Percentiles rank a stretch among this genome's conserved stretches.
phyloP scores from a whole-genome alignment of 2,797 vertebrate genomes.

The Enteromius unitaeniatus region DNA sequence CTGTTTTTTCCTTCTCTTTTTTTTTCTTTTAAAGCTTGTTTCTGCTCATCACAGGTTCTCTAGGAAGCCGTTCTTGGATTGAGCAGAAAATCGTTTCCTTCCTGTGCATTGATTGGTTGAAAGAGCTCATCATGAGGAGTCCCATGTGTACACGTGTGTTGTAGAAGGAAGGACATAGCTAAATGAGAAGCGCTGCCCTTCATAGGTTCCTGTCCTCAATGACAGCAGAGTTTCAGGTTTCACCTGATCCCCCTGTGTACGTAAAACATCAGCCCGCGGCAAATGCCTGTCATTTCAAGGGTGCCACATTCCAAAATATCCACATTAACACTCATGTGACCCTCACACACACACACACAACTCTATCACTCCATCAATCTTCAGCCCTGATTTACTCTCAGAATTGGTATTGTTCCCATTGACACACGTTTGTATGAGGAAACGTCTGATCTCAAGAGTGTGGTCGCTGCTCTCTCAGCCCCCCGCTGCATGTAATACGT shows the following conservation, averaged over 20 bases:
- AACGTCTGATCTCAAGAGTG: conserved; percentile 1
- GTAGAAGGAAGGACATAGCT: conserved; percentile 17
- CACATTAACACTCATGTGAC: conserved; percentile 10
- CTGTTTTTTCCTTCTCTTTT: conserved; percentile 60
- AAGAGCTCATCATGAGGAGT: conserved; percentile 42
- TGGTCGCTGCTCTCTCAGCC: not conserved
- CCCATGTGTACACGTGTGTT: conserved; percentile 43
- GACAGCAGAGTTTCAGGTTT: not conserved
- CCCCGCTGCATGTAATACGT: not conserved
- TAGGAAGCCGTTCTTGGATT: conserved; percentile 30
- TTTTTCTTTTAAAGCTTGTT: conserved; percentile 32
- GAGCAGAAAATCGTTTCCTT: conserved; percentile 25
- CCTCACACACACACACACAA: conserved; percentile 24
- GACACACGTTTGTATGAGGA: not conserved
- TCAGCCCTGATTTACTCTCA: conserved; percentile 45
- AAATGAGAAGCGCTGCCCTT: conserved; percentile 32
- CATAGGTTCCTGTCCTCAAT: not conserved
- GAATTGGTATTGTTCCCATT: conserved; percentile 60
- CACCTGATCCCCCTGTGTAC: conserved; percentile 11
- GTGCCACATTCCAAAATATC: not conserved
- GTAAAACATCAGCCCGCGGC: not conserved
- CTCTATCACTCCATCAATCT: conserved; percentile 21
- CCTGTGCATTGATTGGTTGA: conserved; percentile 32
- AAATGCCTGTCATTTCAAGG: conserved; percentile 37
- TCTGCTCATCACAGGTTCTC: conserved; percentile 46